Percentiles rank a stretch among this genome's conserved stretches.
phyloP scores from a whole-genome alignment of 2,888 invertebrate genomes.

The Perizoma flavofasciatum region DNA sequence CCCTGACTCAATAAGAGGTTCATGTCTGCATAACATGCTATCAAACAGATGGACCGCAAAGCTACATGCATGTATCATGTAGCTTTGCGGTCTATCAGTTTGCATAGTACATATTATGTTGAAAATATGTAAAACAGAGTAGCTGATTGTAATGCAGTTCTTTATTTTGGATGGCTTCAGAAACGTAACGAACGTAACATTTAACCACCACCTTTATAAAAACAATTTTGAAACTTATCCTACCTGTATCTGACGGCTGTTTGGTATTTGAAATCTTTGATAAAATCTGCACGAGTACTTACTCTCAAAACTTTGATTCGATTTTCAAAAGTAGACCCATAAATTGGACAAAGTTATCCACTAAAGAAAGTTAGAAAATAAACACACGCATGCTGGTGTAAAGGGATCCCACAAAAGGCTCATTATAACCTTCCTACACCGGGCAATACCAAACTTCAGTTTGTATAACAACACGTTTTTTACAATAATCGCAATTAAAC shows the following conservation, averaged over 20 bases:
- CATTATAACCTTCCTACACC: not conserved
- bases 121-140: no score
- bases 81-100: no score
- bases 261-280: not conserved
- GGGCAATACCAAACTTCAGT: not conserved
- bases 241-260: not conserved
- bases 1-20: no score
- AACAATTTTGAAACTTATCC: not conserved
- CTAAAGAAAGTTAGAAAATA: conserved; percentile 7
- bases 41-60: no score
- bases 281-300: not conserved
- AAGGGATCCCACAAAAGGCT: conserved; percentile 8
- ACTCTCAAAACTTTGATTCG: not conserved
- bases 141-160: no score
- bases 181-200: not conserved
- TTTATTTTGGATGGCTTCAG: no score
- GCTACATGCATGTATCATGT: no score
- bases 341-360: conserved; percentile 2
- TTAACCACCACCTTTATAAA: not conserved
- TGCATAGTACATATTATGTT: no score
- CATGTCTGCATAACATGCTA: no score
- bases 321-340: not conserved
- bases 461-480: not conserved
- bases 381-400: conserved; percentile 13
- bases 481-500: not conserved